Evolutionary conservation across 2,113 vertebrate species (phyloP).

Genomic region (Diphyllodes magnificus): DNA sequence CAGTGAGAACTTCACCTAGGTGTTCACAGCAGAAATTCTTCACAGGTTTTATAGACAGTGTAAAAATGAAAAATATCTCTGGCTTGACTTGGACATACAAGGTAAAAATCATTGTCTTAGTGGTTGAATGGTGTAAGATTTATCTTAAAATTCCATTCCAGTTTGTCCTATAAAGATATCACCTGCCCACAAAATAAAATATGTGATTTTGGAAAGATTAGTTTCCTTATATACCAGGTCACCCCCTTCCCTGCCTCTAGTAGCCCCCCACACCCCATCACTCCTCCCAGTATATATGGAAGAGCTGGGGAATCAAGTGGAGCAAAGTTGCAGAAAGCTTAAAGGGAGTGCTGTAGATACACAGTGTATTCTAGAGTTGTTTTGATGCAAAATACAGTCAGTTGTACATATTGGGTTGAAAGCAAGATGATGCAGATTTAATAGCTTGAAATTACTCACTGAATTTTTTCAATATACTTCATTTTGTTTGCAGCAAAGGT

Average conservation of each 20-base stretch:
- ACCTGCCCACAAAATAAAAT: background rate
- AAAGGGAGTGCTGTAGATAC: background rate
- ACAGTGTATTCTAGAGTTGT: background rate
- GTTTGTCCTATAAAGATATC: background rate
- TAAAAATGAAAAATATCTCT: background rate
- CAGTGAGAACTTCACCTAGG: background rate
- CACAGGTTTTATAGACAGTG: background rate
- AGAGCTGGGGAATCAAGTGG: background rate
- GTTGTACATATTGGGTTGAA: background rate
- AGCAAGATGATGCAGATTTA: background rate
- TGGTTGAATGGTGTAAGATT: background rate
- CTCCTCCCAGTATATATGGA: background rate
- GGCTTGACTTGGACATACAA: background rate
- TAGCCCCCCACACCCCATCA: fast-evolving
- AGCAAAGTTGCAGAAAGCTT: background rate
- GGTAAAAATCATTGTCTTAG: background rate
- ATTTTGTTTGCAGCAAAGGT: background rate
- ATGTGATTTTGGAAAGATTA: background rate
- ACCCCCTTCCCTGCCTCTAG: fast-evolving
- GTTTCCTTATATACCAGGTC: background rate
- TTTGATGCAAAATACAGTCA: background rate
- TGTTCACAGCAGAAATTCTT: background rate
- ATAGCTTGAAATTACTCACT: background rate
- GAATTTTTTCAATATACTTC: background rate
- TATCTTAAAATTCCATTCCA: background rate